Conservation (phyloP, 2,888 invertebrate species). For the Poecilus cupreus region DNA sequence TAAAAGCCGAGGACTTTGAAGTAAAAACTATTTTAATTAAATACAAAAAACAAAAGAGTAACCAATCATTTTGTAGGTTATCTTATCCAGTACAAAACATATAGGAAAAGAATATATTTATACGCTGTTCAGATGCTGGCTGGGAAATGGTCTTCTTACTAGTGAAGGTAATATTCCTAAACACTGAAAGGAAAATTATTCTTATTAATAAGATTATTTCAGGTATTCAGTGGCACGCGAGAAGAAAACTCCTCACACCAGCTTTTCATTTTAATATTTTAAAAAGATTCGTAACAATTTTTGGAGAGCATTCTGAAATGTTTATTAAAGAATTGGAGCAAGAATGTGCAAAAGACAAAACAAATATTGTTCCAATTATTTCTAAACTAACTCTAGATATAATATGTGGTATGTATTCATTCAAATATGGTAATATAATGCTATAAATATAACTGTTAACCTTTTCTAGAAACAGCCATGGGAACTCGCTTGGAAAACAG, state of each 20-base stretch:
- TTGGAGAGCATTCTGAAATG: constrained; percentile 36
- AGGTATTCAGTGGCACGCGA: constrained; percentile 40
- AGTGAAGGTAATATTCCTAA: neutral
- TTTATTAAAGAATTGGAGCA: constrained; percentile 27
- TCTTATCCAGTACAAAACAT: constrained; percentile 31
- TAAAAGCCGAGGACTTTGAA: constrained; percentile 44
- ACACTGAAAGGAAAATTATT: neutral
- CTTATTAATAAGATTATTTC: neutral
- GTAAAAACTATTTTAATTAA: too few relatives aligned
- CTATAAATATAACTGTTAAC: too few relatives aligned
- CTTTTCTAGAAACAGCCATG: constrained; percentile 52
- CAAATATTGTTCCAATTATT: constrained; percentile 25
- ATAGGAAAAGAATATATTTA: constrained; percentile 34
- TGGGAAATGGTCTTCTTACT: constrained; percentile 23
- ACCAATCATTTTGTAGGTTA: constrained; percentile 18
- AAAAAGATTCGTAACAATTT: constrained; percentile 3
- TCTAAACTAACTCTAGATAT: constrained; percentile 37
- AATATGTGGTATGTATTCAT: constrained; percentile 52
- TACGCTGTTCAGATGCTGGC: constrained; percentile 3
- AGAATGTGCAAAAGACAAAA: constrained; percentile 50
- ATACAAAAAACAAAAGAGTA: too few relatives aligned
- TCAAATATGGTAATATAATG: neutral
- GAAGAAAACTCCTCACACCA: constrained; percentile 50
- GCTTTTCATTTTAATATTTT: constrained; percentile 55
- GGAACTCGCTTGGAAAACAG: constrained; percentile 13